Evolutionary conservation across 53 echinoderm and acorn worm genomes (phyloP).

Genomic region (Zoroaster sp.): DNA sequence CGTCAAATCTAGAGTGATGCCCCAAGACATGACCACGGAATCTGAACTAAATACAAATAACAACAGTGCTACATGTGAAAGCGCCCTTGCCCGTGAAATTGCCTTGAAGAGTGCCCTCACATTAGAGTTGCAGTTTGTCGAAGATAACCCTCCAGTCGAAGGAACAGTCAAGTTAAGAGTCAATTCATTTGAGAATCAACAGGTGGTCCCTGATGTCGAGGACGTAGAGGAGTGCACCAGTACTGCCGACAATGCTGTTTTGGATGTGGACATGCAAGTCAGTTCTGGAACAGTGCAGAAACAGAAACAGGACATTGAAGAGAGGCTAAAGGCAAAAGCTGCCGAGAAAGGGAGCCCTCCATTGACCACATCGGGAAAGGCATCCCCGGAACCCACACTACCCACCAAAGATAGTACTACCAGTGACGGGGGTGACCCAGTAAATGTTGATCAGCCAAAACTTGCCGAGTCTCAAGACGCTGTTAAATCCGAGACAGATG

Average conservation of each 20-base stretch:
- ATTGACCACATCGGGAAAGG: slow-evolving; percentile 24
- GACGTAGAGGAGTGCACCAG: slow-evolving; percentile 28
- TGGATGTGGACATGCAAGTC: slow-evolving; percentile 61
- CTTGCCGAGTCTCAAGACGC: slow-evolving; percentile 10
- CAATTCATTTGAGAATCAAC: slow-evolving; percentile 53
- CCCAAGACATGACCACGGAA: background rate
- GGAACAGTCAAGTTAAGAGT: slow-evolving; percentile 48
- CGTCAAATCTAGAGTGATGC: too few species aligned
- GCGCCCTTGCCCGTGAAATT: background rate
- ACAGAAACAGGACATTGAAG: slow-evolving; percentile 87
- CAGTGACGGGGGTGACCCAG: background rate
- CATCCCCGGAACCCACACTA: slow-evolving; percentile 4
- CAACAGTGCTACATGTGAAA: slow-evolving; percentile 70
- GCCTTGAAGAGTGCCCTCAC: too few species aligned
- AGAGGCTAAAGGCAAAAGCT: slow-evolving; percentile 66
- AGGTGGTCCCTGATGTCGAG: slow-evolving; percentile 28
- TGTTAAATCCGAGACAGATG: background rate
- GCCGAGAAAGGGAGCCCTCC: slow-evolving; percentile 67
- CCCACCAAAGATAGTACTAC: slow-evolving; percentile 39
- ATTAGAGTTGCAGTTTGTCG: background rate
- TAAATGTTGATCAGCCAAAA: slow-evolving; percentile 11
- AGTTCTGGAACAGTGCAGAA: slow-evolving; percentile 82
- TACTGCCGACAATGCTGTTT: slow-evolving; percentile 21
- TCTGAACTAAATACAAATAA: slow-evolving; percentile 79
- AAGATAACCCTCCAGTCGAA: slow-evolving; percentile 17